Evolutionary conservation across 2,888 invertebrate genomes (phyloP), one percentile per base, ranked within the genome.

Genomic region (Drosophila paramelanica): DNA sequence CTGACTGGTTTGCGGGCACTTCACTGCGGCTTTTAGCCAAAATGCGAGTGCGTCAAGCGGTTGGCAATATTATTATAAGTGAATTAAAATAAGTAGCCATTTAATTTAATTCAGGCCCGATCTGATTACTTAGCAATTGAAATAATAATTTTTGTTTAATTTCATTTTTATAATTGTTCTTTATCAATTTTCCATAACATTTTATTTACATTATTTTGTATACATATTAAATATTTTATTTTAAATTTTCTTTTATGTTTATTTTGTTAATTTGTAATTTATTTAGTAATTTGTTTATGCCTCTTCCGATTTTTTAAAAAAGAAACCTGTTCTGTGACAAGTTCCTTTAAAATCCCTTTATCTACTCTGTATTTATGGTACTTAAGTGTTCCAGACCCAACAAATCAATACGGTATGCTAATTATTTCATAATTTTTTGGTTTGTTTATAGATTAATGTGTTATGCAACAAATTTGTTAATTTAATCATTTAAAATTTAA

Each of bases 381-480:
- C 7, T 7, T 39, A 39, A 13, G 6, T 39, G 11, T 10, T 33
- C 11, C 33, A 33, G 8, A 4, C 36, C n/a, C 11, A 45, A 38
- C 6, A 13, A 45, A 56, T 65, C 33, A 38, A 59, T 66, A 23
- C 23, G 23, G 23, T 23, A 57, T 61, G 57, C 25, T 62, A 67
- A 67, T 61, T 67, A 57, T 53, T 56, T 41, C 8, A 14, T 55
- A 7, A 25, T 47, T 39, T 52, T 23, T 36, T 53, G 49, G 49
- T 57, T 57, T 27, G 52, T 45, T 58, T 43, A 36, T 43, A 39
- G 45, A 14, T 13, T 45, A 38, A 42, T 57, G 49, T 64, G 60
- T 81, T 81, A 81, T 81, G 81, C 88, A 81, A 81, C 81, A 64
- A 58, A 55, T 39, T 38, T 67, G 58, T 71, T 84, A 67, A 83